These are phyloP conservation scores for Aleiodes leptofemur DNA, from an alignment of 2,888 invertebrate genomes.

Conservation along the genomic window DNA sequence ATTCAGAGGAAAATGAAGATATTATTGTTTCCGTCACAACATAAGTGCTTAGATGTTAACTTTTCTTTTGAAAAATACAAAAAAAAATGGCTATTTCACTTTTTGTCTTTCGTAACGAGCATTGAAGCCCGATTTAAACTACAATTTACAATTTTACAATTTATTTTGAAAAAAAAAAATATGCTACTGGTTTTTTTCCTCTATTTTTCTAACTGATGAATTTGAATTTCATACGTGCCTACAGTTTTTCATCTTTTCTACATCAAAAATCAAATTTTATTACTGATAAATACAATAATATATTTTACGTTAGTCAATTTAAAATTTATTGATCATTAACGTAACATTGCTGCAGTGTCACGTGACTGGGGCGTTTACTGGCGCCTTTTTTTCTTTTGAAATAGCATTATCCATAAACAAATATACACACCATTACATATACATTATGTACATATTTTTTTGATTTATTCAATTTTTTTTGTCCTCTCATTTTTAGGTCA, in stretches of 20 bases:
- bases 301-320: slow-evolving; percentile 15
- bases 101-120: slow-evolving; percentile 62
- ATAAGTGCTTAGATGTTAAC: slow-evolving; percentile 15
- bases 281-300: slow-evolving; percentile 39
- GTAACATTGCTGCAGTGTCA: slow-evolving; percentile 39
- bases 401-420: slow-evolving; percentile 54
- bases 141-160: slow-evolving; percentile 41
- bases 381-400: slow-evolving; percentile 6
- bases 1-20: slow-evolving; percentile 53
- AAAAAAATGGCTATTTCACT: slow-evolving; percentile 60
- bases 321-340: slow-evolving; percentile 32
- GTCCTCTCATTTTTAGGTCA: neutral
- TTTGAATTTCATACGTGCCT: slow-evolving; percentile 25
- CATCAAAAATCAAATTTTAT: slow-evolving; percentile 21
- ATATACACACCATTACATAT: slow-evolving; percentile 71
- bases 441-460: slow-evolving; percentile 66
- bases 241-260: slow-evolving; percentile 35
- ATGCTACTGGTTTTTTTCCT: neutral
- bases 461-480: too few relatives aligned
- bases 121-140: slow-evolving; percentile 5
- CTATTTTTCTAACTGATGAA: neutral
- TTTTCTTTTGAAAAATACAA: neutral
- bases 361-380: neutral
- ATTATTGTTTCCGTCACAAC: slow-evolving; percentile 32
- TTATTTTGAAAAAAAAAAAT: slow-evolving; percentile 12